These are phyloP conservation scores for Scaptomyza graminum DNA, from an alignment of 1,140 invertebrate species.

Conservation along the genomic window DNA sequence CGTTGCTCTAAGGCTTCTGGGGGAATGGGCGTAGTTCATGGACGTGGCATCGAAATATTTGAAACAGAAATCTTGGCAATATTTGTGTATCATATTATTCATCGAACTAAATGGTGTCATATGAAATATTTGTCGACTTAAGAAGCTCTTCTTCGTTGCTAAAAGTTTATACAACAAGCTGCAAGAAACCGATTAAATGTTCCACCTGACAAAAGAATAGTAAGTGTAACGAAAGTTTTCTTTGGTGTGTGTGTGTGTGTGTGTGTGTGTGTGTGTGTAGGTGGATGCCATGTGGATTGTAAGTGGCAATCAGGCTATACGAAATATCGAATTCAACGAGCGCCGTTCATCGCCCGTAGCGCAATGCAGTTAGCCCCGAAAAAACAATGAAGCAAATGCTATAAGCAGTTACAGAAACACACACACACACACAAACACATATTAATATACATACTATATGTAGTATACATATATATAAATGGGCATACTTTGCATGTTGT, in stretches of 20 bases:
- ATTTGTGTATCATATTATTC: too few species aligned
- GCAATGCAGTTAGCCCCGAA: conserved; percentile 79
- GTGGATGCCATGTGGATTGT: conserved; percentile 35
- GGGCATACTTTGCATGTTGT: conserved; percentile 45
- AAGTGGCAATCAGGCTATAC: conserved; percentile 21
- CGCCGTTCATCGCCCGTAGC: conserved; percentile 54
- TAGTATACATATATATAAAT: neutral
- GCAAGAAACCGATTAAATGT: too few species aligned
- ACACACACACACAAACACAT: conserved; percentile 18
- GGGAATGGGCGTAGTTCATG: too few species aligned
- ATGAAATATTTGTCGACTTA: too few species aligned
- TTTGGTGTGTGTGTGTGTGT: neutral
- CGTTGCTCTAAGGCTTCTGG: too few species aligned
- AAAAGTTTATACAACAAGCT: too few species aligned
- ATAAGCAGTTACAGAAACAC: conserved; percentile 34
- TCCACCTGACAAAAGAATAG: neutral
- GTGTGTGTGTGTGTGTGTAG: conserved; percentile 5
- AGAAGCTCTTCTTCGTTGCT: too few species aligned
- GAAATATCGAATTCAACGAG: conserved; percentile 31
- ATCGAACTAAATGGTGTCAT: too few species aligned
- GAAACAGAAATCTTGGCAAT: too few species aligned
- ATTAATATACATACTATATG: too few species aligned
- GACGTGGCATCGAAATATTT: too few species aligned
- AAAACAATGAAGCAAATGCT: conserved; percentile 74
- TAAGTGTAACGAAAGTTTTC: neutral